These are phyloP conservation scores for Drosophila basisetae DNA, from an alignment of 2,888 invertebrate genomes.

Conservation along the genomic window DNA sequence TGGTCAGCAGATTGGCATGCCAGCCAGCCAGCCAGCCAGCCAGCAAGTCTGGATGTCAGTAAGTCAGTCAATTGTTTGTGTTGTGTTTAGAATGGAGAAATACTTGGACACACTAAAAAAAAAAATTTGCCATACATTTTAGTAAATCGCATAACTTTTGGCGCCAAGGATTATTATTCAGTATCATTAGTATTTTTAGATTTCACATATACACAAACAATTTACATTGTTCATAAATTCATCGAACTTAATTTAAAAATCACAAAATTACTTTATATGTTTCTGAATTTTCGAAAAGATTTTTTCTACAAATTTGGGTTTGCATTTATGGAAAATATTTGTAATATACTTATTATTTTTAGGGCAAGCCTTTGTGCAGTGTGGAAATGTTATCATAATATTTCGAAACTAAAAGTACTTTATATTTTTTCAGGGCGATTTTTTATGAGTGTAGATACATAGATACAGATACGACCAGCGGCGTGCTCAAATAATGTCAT, in stretches of 20 bases:
- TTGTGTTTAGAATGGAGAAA: constrained; percentile 3
- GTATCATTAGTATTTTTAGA: not conserved
- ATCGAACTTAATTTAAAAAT: not conserved
- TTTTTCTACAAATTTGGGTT: not conserved
- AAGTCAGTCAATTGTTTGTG: constrained; percentile 2
- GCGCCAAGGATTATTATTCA: not conserved
- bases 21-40: not conserved
- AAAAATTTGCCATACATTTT: not conserved
- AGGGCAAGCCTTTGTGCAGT: not conserved
- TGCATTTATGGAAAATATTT: not conserved
- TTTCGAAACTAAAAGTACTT: not conserved
- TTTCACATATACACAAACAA: not conserved
- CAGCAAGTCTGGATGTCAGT: constrained; percentile 1
- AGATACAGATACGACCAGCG: constrained; percentile 23
- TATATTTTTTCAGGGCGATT: not conserved
- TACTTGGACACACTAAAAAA: not conserved
- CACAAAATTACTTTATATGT: not conserved
- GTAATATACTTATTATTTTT: not conserved
- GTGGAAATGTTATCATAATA: not conserved
- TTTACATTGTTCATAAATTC: not conserved
- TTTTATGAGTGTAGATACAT: constrained; percentile 9
- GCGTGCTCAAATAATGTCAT: constrained; percentile 69
- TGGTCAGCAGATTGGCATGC: constrained; percentile 22
- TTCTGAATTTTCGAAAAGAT: not conserved
- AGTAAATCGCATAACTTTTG: not conserved